These are phyloP conservation scores for Coleophora flavipennella DNA, from an alignment of 2,888 invertebrate genomes.

Conservation along the genomic window DNA sequence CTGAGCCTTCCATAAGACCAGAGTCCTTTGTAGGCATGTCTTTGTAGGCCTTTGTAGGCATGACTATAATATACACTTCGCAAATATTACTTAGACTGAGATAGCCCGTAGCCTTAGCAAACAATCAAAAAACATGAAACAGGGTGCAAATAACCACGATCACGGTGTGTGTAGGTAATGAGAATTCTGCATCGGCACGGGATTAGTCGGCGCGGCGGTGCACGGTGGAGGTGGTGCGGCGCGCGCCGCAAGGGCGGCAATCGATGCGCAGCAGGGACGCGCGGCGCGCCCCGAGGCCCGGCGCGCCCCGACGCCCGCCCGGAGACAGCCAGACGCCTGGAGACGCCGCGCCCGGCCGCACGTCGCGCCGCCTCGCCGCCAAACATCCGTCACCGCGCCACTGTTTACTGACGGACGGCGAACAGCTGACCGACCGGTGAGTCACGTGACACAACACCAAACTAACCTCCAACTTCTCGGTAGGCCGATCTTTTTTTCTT, in stretches of 20 bases:
- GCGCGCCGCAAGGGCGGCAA: conserved; percentile 63
- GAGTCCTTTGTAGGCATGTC: neutral
- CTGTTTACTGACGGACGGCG: conserved; percentile 65
- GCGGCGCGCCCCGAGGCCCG: conserved; percentile 66
- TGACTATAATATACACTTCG: neutral
- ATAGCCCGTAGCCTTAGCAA: conserved; percentile 46
- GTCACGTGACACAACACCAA: conserved; percentile 48
- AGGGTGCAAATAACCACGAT: conserved; percentile 71
- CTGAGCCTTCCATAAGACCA: neutral
- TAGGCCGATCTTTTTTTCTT: conserved; percentile 19
- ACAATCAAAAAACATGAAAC: conserved; percentile 66
- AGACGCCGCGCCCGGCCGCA: conserved; percentile 61
- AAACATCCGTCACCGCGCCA: conserved; percentile 49
- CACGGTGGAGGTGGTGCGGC: conserved; percentile 39
- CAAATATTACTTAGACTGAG: conserved; percentile 16
- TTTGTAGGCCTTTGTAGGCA: neutral
- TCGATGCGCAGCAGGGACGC: conserved; percentile 69
- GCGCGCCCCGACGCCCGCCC: conserved; percentile 56
- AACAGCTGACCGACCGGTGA: conserved; percentile 71
- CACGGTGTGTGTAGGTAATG: conserved; percentile 70
- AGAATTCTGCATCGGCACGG: conserved; percentile 56
- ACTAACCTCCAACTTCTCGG: conserved; percentile 21
- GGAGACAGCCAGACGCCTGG: conserved; percentile 74
- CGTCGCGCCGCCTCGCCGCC: conserved; percentile 45
- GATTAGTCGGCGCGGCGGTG: conserved; percentile 43